Conservation (phyloP, 2,113 vertebrate species). For the Platysternon megacephalum region DNA sequence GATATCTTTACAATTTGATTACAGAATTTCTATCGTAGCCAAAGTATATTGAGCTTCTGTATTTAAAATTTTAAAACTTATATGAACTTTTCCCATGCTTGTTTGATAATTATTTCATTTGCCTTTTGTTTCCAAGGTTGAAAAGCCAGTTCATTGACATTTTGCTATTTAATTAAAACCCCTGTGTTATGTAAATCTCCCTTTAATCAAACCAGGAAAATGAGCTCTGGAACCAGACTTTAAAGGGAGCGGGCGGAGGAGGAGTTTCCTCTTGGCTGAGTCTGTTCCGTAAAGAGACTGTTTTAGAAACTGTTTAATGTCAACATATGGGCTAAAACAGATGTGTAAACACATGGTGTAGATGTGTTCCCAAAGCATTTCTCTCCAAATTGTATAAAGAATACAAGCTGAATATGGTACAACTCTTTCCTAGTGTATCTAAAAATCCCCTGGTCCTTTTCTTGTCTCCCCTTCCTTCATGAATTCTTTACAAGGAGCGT, state of each 20-base stretch:
- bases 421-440: background rate
- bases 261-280: background rate
- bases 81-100: background rate
- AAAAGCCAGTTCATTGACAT: background rate
- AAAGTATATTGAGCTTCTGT: background rate
- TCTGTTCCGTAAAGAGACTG: background rate
- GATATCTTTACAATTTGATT: background rate
- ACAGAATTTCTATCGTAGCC: background rate
- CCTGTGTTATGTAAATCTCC: background rate
- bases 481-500: background rate
- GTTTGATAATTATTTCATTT: background rate
- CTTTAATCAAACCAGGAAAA: background rate
- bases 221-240: background rate
- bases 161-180: background rate
- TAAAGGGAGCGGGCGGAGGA: background rate
- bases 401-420: accelerated
- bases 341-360: accelerated
- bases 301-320: background rate
- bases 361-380: background rate
- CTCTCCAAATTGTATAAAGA: background rate
- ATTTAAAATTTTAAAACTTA: background rate
- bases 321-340: background rate
- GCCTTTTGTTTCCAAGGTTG: background rate
- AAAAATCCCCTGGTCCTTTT: background rate
- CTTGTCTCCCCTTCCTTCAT: background rate